phyloP scores from a whole-genome alignment of 2,113 vertebrate genomes.

The Recurvirostra avosetta region DNA sequence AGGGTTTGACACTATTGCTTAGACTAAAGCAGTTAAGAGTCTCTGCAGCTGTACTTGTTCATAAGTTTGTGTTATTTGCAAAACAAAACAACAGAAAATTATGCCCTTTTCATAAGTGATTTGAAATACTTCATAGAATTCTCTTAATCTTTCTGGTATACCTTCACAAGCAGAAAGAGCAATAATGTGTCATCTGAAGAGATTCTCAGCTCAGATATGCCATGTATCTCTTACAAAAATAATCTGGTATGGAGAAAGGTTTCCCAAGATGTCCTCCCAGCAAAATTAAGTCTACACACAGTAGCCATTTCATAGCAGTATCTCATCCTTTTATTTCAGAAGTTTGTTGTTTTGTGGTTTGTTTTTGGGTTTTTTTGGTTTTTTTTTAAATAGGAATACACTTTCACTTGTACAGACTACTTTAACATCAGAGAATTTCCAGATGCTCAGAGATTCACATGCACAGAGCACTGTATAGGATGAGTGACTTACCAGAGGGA shows the following conservation, averaged over 20 bases:
- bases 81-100: background rate
- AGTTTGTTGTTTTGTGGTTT: background rate
- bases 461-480: background rate
- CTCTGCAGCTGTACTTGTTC: background rate
- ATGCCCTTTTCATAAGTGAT: background rate
- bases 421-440: background rate
- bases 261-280: background rate
- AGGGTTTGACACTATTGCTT: background rate
- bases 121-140: background rate
- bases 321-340: background rate
- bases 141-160: background rate
- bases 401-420: background rate
- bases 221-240: background rate
- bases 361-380: background rate
- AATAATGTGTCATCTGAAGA: background rate
- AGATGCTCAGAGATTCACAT: background rate
- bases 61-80: background rate
- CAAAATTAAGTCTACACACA: background rate
- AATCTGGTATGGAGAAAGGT: background rate
- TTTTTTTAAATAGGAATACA: background rate
- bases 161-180: background rate
- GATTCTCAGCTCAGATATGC: background rate
- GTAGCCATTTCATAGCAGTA: background rate
- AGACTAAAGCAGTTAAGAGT: background rate
- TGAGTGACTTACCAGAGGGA: background rate